These are phyloP conservation scores for Aphaenogaster ashmeadi DNA, from an alignment of 1,140 invertebrate genomes.

Conservation along the genomic window DNA sequence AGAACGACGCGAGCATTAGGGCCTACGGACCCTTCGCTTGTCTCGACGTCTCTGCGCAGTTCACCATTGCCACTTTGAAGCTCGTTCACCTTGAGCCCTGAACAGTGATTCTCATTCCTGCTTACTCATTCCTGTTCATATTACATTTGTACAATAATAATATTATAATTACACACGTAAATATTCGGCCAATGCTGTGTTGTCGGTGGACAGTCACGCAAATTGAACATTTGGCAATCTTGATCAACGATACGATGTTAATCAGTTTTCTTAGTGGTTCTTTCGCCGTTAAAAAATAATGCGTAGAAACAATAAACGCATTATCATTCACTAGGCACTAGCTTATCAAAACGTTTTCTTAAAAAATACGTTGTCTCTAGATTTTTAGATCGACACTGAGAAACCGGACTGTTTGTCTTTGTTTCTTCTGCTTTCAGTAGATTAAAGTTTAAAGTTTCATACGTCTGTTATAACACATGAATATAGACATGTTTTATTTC, in stretches of 20 bases:
- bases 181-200: background rate
- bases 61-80: slow-evolving; percentile 83
- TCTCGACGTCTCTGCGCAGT: slow-evolving; percentile 79
- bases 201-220: background rate
- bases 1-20: slow-evolving; percentile 77
- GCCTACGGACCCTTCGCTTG: slow-evolving; percentile 78
- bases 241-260: background rate
- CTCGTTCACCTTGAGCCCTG: slow-evolving; percentile 86
- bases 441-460: slow-evolving; percentile 13
- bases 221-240: background rate
- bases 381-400: background rate
- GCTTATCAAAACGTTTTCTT: background rate
- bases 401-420: background rate
- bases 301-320: background rate
- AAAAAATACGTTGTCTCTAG: background rate
- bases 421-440: background rate
- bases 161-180: background rate
- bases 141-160: slow-evolving; percentile 3
- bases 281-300: background rate
- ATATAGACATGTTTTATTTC: background rate
- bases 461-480: background rate
- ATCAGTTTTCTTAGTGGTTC: background rate
- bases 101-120: slow-evolving; percentile 83
- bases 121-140: slow-evolving; percentile 16
- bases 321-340: background rate